Base-by-base conservation (phyloP, 2,797 vertebrate genomes). In the Mormyrops attenuatus region DNA sequence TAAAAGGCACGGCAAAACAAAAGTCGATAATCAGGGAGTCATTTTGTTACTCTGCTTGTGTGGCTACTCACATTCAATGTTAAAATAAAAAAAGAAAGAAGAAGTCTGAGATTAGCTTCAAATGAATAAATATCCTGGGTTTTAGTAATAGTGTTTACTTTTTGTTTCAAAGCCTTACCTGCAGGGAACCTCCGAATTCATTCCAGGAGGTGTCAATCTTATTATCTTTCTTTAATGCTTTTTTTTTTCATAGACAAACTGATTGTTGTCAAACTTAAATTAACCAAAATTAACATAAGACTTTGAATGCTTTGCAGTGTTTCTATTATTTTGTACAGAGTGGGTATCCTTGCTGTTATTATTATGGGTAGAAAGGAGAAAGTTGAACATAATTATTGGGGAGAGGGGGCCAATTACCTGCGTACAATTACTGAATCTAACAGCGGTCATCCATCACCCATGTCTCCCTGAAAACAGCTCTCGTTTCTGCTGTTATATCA, bases 351-450 rank as follows among this genome's bases (percentile, higher is more conserved):
- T n/a, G 50, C 86, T 53, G 38, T 88, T 88, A 49, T 50, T 13
- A 13, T 73, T 88, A 44, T 88, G 60, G 20, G n/a, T 13, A 52
- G 13, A 77, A 88, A 13, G 30, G 50, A 34, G 49, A 69, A 57
- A 38, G 26, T 80, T 55, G 15, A 47, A 17, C 34, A 15, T 55
- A 47, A 84, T 84, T 44, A 50, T 26, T 41, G 53, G 38, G 50
- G 15, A 34, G 52, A 57, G 88, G 44, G 52, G 73, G 66, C 15
- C 94, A 96, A 96, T 96, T 96, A 96, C 95, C 95, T 95, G 95
- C 94, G 94, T 94, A 95, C 95, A 96, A 96, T 96, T 96, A 96
- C 95, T 90, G 93, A 91, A 77, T 94, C 94, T 95, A 96, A 96
- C 95, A 96, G 94, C 93, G 91, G 55, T 92, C 95, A 96, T 96